Evolutionary conservation across 92 coral and sea anemone species (phyloP).

Genomic region (Siderastrea radians): DNA sequence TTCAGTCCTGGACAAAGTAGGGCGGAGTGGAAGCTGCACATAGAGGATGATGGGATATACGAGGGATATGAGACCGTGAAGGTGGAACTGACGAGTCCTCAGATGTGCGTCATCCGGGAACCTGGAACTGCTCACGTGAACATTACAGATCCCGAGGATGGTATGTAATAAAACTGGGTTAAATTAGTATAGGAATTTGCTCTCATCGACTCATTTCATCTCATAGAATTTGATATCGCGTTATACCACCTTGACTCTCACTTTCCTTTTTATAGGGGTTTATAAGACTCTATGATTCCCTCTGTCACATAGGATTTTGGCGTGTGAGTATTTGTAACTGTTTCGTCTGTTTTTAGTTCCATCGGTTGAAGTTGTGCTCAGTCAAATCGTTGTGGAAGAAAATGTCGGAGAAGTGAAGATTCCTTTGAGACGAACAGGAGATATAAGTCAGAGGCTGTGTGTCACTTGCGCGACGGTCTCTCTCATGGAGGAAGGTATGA

Average conservation of each 20-base stretch:
- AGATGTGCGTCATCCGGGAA: slow-evolving; percentile 83
- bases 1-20: slow-evolving; percentile 91
- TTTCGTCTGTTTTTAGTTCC: slow-evolving; percentile 59
- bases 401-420: slow-evolving; percentile 67
- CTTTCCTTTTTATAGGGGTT: neutral
- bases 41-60: slow-evolving; percentile 78
- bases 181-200: neutral
- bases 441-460: slow-evolving; percentile 57
- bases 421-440: slow-evolving; percentile 80
- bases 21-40: slow-evolving; percentile 78
- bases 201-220: neutral
- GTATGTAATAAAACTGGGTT: slow-evolving; percentile 32
- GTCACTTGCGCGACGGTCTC: slow-evolving; percentile 75
- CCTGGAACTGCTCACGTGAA: slow-evolving; percentile 69
- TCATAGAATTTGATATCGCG: no score
- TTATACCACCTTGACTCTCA: no score
- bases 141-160: slow-evolving; percentile 90
- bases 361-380: slow-evolving; percentile 65
- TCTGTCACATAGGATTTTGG: neutral
- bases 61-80: slow-evolving; percentile 80
- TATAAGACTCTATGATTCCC: neutral
- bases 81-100: slow-evolving; percentile 79
- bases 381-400: slow-evolving; percentile 76
- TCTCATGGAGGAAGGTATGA: slow-evolving; percentile 48
- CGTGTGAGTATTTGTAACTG: neutral